phyloP scores from a whole-genome alignment of 1,140 invertebrate genomes.

The Chironomus tepperi region DNA sequence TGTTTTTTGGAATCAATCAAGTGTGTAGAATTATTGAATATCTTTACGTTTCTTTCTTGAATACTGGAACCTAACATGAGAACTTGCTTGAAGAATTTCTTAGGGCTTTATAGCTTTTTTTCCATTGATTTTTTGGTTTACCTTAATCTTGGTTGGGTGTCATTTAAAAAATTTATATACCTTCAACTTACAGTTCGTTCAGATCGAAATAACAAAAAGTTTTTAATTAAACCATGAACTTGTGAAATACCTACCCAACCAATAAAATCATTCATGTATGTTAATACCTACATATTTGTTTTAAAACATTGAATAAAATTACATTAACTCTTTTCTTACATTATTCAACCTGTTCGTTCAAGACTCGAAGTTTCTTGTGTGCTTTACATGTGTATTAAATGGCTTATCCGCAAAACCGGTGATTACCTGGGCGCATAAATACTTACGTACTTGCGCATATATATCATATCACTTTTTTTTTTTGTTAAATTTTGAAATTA shows the following conservation, averaged over 20 bases:
- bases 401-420: no score
- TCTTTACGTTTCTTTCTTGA: not conserved
- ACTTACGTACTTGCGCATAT: conserved; percentile 50
- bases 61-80: not conserved
- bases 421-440: conserved; percentile 56
- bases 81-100: not conserved
- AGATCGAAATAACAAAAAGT: not conserved
- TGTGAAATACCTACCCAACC: conserved; percentile 22
- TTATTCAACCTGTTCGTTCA: not conserved
- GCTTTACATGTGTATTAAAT: not conserved
- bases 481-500: conserved; percentile 24
- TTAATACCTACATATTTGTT: not conserved
- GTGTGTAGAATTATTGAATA: not conserved
- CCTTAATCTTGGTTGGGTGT: not conserved
- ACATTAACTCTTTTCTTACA: not conserved
- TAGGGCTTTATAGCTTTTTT: not conserved
- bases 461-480: not conserved
- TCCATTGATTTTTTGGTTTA: not conserved
- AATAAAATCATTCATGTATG: not conserved
- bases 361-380: not conserved
- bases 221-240: not conserved
- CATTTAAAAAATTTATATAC: no score
- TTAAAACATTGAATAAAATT: not conserved
- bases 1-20: not conserved
- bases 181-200: not conserved